phyloP scores from a whole-genome alignment of 2,888 invertebrate species.

The Malthinus flaveolus region DNA sequence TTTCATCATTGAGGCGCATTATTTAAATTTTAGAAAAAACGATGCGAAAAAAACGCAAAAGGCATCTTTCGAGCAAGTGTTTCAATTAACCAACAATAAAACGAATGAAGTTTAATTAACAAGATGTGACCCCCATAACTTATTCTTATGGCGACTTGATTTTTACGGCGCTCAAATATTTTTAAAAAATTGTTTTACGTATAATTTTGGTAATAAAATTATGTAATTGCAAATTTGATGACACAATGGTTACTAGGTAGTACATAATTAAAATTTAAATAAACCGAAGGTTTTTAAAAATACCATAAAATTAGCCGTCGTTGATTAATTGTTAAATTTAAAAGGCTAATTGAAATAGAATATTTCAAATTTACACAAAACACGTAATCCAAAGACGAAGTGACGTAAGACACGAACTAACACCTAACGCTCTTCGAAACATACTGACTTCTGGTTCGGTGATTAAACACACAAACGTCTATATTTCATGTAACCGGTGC shows the following conservation, averaged over 20 bases:
- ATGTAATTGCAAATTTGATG: not conserved
- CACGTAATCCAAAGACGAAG: not conserved
- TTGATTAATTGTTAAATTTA: no score
- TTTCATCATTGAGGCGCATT: no score
- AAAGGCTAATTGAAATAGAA: not conserved
- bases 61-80: not conserved
- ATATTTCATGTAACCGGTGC: not conserved
- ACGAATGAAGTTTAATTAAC: slow-evolving; percentile 5
- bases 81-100: slow-evolving; percentile 4
- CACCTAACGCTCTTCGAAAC: not conserved
- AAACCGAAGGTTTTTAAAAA: no score
- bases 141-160: not conserved
- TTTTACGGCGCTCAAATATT: not conserved
- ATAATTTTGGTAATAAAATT: not conserved
- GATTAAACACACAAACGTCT: not conserved
- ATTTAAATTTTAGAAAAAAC: no score
- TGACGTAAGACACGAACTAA: not conserved
- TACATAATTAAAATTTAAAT: no score
- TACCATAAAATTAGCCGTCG: no score
- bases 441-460: not conserved
- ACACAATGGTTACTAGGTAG: not conserved
- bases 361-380: not conserved
- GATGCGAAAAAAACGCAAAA: no score
- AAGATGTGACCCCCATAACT: slow-evolving; percentile 1
- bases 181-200: not conserved